Evolutionary conservation across 2,797 vertebrate genomes (phyloP), one percentile per base, ranked within the genome.

Genomic region (Gymnopithys bicolor): DNA sequence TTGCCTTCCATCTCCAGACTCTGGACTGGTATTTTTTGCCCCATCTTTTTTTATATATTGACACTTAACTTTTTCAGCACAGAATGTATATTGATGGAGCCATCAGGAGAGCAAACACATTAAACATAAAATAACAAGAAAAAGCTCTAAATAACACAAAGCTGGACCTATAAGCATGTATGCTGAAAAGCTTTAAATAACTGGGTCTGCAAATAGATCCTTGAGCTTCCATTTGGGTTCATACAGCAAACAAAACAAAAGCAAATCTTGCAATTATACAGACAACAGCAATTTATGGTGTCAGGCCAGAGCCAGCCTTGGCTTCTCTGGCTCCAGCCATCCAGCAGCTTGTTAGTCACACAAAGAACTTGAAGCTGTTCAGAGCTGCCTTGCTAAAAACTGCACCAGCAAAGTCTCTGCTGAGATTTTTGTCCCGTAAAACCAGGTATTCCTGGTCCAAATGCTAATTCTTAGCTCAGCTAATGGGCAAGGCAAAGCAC

Each of bases 91-190:
- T 96, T 95, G 95, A 94, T 0, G 0, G 53, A 96, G 84, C 89
- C 89, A 96, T 96, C 91, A 87, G 91, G 89, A 74, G 8, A 94
- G 70, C 90, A 94, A 91, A 91, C 93, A 91, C 59, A 94, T 95
- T 94, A 94, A 96, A 94, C 45, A 70, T 77, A 93, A 91, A 95
- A 92, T 91, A 96, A 91, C 84, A 90, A 79, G 74, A 53, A 88
- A 93, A 95, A 90, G 67, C 81, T 92, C 84, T 92, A 92, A 94
- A 93, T 93, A 84, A 91, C 82, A 90, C 41, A 84, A 94, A 84
- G 45, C 82, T 92, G 87, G 83, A 39, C 70, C 66, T 70, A 53
- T 33, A 60, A 84, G 63, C 41, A 30, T 63, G 73, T 41, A 35
- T 71, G 77, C 83, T 77, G 85, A 89, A 91, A 81, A 88, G 74